Evolutionary conservation across 1,140 invertebrate genomes (phyloP).

Genomic region (Phocides pigmalion): DNA sequence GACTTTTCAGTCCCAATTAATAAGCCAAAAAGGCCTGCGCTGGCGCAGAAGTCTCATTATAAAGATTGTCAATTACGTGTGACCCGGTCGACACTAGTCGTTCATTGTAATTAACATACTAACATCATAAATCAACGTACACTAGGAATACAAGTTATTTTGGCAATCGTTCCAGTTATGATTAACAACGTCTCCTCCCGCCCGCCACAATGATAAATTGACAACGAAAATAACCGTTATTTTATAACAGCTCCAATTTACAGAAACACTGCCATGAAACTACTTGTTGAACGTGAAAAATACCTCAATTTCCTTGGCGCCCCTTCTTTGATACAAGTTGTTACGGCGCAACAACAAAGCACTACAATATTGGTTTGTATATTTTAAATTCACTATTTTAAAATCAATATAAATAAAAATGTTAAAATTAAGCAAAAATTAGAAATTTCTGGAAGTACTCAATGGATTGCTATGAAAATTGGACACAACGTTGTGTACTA

Average conservation of each 20-base stretch:
- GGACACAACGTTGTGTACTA: no score
- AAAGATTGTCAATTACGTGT: constrained; percentile 55
- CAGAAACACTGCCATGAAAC: constrained; percentile 30
- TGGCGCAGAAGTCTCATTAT: constrained; percentile 39
- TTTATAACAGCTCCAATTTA: constrained; percentile 58
- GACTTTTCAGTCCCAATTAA: constrained; percentile 22
- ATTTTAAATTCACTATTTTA: no score
- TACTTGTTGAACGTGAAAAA: constrained; percentile 26
- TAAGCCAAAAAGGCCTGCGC: constrained; percentile 25
- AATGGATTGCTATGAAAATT: no score
- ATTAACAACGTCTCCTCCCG: constrained; percentile 68
- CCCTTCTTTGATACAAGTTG: background rate
- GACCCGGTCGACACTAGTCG: constrained; percentile 49
- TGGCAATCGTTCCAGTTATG: constrained; percentile 73
- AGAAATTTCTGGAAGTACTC: no score
- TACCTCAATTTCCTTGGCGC: background rate
- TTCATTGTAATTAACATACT: constrained; percentile 66
- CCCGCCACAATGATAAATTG: constrained; percentile 67
- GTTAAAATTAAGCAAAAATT: no score
- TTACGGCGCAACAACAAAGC: background rate
- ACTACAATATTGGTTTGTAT: background rate
- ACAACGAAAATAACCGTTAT: constrained; percentile 70
- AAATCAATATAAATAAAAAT: no score
- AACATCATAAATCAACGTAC: constrained; percentile 67
- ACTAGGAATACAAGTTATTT: constrained; percentile 72